A percentile compares a stretch with the other conserved stretches of the same genome.
Conservation (phyloP, 2,888 invertebrate genomes). For the Elysia crispata region DNA sequence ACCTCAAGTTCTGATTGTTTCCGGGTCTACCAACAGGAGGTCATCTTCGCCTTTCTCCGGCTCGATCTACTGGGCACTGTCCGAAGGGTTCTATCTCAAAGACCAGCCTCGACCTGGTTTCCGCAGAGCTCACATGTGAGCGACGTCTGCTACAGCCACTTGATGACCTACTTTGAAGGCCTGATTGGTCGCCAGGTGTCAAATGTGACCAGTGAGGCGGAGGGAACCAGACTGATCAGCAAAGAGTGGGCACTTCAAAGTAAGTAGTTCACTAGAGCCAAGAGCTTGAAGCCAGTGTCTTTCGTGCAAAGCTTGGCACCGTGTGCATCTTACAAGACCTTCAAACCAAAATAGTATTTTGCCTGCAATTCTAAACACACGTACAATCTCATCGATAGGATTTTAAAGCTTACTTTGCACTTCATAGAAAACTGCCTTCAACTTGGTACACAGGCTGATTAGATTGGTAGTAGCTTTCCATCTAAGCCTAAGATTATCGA, state of each 20-base stretch:
- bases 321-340: no score
- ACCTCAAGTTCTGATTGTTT: not conserved
- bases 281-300: no score
- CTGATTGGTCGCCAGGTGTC: not conserved
- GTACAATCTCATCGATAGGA: no score
- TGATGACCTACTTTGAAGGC: not conserved
- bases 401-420: no score
- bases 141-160: not conserved
- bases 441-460: no score
- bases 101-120: not conserved
- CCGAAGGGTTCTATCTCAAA: not conserved
- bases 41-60: not conserved
- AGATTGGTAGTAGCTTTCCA: no score
- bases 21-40: not conserved
- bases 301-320: no score
- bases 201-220: not conserved
- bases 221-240: not conserved
- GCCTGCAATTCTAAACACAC: no score
- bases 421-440: no score
- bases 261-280: no score
- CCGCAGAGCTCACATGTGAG: not conserved
- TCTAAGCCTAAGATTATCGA: no score
- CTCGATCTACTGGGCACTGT: not conserved
- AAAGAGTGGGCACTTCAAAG: slow-evolving; percentile 17
- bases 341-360: no score